Percentiles rank a stretch among this genome's conserved stretches.
These are phyloP conservation scores for Muntiacus reevesi DNA, from an alignment of 2,113 vertebrate genomes.

Conservation along the genomic window DNA sequence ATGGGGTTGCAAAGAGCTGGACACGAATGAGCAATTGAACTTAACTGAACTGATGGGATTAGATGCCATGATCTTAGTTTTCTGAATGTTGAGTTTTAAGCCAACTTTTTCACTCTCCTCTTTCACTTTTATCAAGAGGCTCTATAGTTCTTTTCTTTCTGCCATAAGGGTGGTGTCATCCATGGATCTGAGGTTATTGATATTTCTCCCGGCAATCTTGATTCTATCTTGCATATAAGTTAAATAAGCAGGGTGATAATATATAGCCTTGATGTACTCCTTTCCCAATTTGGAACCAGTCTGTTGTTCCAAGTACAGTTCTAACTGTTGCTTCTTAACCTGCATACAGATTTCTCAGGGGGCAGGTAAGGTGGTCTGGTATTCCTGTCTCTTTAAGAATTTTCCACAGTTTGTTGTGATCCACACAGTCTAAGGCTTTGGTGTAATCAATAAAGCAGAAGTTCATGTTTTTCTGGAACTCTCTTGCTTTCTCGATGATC, in stretches of 20 bases:
- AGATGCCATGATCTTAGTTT: neutral
- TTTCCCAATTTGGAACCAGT: neutral
- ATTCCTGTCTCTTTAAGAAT: neutral
- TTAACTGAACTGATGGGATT: neutral
- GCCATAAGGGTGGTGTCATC: neutral
- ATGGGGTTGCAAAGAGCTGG: accelerated
- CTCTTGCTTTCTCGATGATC: neutral
- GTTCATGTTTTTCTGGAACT: neutral
- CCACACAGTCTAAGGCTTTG: neutral
- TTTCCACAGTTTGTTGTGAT: neutral
- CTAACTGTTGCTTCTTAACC: neutral
- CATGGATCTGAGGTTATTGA: neutral
- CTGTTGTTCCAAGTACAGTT: neutral
- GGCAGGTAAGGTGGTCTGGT: neutral
- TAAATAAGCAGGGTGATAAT: neutral
- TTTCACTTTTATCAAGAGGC: neutral
- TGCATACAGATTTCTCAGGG: neutral
- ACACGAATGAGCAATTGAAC: neutral
- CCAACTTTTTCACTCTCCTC: neutral
- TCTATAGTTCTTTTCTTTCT: neutral
- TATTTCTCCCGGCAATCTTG: neutral
- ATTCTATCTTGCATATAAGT: neutral
- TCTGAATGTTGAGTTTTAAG: neutral
- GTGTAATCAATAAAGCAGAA: neutral
- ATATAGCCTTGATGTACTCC: neutral